Evolutionary conservation across 2,113 vertebrate genomes (phyloP), one percentile per base, ranked within the genome.

Genomic region (Chlamydotis undulata): DNA sequence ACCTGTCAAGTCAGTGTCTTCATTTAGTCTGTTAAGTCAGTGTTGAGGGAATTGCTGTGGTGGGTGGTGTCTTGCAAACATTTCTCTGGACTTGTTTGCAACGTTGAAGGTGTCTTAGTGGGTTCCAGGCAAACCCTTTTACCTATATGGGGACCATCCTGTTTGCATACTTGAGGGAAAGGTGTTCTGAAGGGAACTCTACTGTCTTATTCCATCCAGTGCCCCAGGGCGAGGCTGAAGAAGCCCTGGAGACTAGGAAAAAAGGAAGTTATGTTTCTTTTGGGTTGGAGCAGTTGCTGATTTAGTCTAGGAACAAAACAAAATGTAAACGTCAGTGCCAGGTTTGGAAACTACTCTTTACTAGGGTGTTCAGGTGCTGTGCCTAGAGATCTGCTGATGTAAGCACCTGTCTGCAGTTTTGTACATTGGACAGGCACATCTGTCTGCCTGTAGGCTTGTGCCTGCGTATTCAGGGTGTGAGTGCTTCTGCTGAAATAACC

Each of bases 1-100:
- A 84, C 94, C 90, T 97, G 90, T 97, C 94, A 97, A 94, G 74
- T 35, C n/a, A 77, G 81, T 55, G 39, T 94, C 96, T 97, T 96
- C 35, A 82, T 97, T 93, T 96, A 82, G 67, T 14, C 10, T 75
- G 64, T 83, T 82, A 73, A 73, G 53, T 80, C 69, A 85, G 57
- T 24, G 43, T 56, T 83, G 74, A 89, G 73, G 79, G 85, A 70
- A 67, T 79, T 95, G 89, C 65, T 77, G 45, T 35, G 25, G 64
- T 94, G 75, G 82, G 60, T 90, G 67, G 50, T 80, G 79, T 91
- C 82, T 96, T 93, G 21, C 18, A 92, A 89, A 87, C 61, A 39
- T 25, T 90, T 41, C 79, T 96, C 77, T 89, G 93, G 91, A 93
- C 78, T 96, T 97, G 41, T 65, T 86, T 29, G 43, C 56, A 57